These are phyloP conservation scores for Arothron firmamentum DNA, from an alignment of 2,113 vertebrate genomes.

Conservation along the genomic window DNA sequence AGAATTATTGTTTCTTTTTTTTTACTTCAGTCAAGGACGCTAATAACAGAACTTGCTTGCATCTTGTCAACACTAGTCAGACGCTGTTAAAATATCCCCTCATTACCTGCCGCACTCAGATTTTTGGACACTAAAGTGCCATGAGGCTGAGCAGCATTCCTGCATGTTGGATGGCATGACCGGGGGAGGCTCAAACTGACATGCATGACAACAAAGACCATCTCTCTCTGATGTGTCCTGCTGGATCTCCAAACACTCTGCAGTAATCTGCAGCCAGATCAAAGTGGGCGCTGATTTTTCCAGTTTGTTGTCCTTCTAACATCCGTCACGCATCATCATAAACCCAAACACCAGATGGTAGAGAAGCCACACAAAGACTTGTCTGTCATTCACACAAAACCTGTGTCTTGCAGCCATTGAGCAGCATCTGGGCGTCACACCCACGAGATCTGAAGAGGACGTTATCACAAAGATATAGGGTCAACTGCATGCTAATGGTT, in stretches of 20 bases:
- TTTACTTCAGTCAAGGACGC: constrained; percentile 12
- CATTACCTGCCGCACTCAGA: constrained; percentile 30
- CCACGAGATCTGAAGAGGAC: constrained; percentile 15
- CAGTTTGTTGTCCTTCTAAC: constrained; percentile 21
- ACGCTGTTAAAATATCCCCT: constrained; percentile 12
- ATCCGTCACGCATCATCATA: constrained; percentile 28
- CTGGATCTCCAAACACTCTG: constrained; percentile 34
- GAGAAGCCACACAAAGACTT: constrained; percentile 37
- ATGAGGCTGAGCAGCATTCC: constrained; percentile 34
- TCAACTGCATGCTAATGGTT: background rate
- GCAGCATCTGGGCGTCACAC: constrained; percentile 2
- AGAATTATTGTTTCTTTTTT: constrained; percentile 26
- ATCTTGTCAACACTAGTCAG: constrained; percentile 13
- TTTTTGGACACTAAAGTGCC: background rate
- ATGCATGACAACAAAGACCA: constrained; percentile 8
- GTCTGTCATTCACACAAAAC: constrained; percentile 45
- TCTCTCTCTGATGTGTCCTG: constrained; percentile 24
- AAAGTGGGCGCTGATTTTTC: constrained; percentile 47
- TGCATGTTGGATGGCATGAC: constrained; percentile 23
- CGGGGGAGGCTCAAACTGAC: background rate
- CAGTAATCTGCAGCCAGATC: constrained; percentile 54
- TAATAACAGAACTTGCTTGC: constrained; percentile 5
- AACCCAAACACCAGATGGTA: constrained; percentile 69
- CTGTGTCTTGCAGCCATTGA: constrained; percentile 11
- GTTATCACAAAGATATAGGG: constrained; percentile 37